Conservation (phyloP, 2,888 invertebrate species). For the Perdita meconis region DNA sequence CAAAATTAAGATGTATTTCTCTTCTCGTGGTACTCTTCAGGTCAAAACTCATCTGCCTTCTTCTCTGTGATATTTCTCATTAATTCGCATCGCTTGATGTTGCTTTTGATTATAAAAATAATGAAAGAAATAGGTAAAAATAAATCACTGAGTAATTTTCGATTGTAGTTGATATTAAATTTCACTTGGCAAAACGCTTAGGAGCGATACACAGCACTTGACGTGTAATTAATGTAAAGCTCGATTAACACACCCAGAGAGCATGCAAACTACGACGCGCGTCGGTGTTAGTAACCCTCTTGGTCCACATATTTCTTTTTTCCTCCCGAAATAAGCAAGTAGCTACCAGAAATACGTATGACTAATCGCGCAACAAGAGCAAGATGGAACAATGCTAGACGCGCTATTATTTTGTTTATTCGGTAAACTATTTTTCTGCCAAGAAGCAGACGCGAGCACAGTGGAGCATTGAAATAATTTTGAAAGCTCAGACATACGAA, state of each 20-base stretch:
- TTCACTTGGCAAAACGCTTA: conserved; percentile 30
- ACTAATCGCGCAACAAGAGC: conserved; percentile 61
- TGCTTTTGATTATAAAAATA: too few species aligned
- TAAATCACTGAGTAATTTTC: too few species aligned
- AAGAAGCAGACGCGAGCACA: too few species aligned
- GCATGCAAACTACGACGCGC: background rate
- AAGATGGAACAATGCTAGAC: conserved; percentile 53
- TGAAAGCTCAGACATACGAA: too few species aligned
- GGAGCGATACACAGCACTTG: background rate
- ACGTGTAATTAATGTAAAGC: conserved; percentile 30
- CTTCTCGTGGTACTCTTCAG: too few species aligned
- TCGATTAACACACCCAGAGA: conserved; percentile 26
- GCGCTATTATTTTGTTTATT: background rate
- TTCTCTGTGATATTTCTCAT: too few species aligned
- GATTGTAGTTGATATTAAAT: conserved; percentile 7
- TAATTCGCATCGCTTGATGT: too few species aligned
- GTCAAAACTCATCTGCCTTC: too few species aligned
- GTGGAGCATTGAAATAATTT: too few species aligned
- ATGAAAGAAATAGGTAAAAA: too few species aligned
- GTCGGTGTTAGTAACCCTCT: conserved; percentile 55
- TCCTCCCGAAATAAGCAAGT: conserved; percentile 54
- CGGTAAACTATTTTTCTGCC: background rate
- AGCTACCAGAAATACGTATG: conserved; percentile 55
- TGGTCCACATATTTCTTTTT: conserved; percentile 57
- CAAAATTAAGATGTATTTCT: too few species aligned